Evolutionary conservation across 2,113 vertebrate species (phyloP).

Genomic region (Grallaria varia): DNA sequence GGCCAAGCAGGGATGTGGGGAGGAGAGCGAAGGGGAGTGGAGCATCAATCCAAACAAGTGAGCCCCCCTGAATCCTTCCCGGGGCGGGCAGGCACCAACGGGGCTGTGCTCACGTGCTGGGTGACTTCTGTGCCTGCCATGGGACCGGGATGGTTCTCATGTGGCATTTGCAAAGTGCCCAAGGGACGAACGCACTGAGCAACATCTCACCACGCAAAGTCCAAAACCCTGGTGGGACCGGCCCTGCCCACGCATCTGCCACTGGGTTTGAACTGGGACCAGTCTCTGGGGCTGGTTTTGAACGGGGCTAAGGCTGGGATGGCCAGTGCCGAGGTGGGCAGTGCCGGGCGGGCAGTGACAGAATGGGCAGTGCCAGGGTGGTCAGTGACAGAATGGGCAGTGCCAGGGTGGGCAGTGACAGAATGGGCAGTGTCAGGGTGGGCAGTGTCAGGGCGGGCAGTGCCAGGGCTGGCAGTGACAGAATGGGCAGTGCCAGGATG

Average conservation of each 20-base stretch:
- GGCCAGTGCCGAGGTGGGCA: too few relatives aligned
- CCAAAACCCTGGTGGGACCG: rapidly evolving
- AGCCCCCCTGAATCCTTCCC: background rate
- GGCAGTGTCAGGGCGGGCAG: background rate
- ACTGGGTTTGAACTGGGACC: background rate
- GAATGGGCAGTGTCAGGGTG: background rate
- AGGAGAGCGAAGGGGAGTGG: background rate
- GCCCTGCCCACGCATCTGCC: background rate
- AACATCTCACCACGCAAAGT: rapidly evolving
- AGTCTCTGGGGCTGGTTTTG: background rate
- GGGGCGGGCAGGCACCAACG: rapidly evolving
- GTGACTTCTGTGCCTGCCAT: background rate
- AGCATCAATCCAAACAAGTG: background rate
- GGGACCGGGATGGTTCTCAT: rapidly evolving
- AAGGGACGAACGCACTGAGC: rapidly evolving
- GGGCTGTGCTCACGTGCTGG: rapidly evolving
- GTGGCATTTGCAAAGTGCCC: rapidly evolving
- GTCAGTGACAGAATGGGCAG: too few relatives aligned
- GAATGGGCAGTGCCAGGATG: background rate
- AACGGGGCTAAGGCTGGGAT: background rate
- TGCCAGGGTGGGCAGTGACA: background rate
- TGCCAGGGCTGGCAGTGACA: background rate
- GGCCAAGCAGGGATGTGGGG: rapidly evolving
- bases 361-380: background rate
- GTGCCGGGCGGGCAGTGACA: background rate